Evolutionary conservation across 2,888 invertebrate genomes (phyloP), one percentile per base, ranked within the genome.

Genomic region (Camponotus fellah): DNA sequence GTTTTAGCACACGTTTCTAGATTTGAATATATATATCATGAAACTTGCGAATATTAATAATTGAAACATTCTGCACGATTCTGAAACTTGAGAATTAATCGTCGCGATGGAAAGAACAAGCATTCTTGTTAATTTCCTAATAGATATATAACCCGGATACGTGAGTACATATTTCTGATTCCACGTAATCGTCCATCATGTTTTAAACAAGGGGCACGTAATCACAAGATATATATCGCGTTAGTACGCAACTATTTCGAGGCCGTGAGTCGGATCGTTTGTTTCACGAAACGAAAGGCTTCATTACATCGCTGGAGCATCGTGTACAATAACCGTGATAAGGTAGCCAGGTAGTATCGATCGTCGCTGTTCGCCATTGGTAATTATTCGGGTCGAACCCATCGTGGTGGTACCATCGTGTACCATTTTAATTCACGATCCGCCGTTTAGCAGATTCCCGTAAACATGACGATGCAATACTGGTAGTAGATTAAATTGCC

Each of bases 321-420:
- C 85, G 85, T 86, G 80, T 86, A 83, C 82, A 82, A 90, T 88
- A 85, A 87, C 85, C 40, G 76, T 80, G 89, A 91, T 89, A 90
- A 88, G 71, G 53, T 40, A 60, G 74, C 81, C 83, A 49, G 82
- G 75, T 53, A 87, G 60, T 90, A 90, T 90, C 88, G 90, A 91
- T 80, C 88, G 65, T 56, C 40, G 49, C 43, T 17, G 65, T 53
- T 81, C 77, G 77, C 79, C 82, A 77, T 72, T 69, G 65, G 88
- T 88, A 87, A 91, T 91, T 89, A 87, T 88, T 85, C 87, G 75
- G 85, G 81, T 80, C 71, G 77, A 87, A 85, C 77, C 68, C 71
- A 81, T 85, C 43, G 75, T 58, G 82, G 71, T 83, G 85, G 90
- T 91, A 91, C 91, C 91, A 90, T 80, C 77, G 68, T 75, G 90